Percentiles rank a stretch among this genome's conserved stretches.
Evolutionary conservation across 2,888 invertebrate genomes (phyloP).

Genomic region (Aleiodes leptofemur): DNA sequence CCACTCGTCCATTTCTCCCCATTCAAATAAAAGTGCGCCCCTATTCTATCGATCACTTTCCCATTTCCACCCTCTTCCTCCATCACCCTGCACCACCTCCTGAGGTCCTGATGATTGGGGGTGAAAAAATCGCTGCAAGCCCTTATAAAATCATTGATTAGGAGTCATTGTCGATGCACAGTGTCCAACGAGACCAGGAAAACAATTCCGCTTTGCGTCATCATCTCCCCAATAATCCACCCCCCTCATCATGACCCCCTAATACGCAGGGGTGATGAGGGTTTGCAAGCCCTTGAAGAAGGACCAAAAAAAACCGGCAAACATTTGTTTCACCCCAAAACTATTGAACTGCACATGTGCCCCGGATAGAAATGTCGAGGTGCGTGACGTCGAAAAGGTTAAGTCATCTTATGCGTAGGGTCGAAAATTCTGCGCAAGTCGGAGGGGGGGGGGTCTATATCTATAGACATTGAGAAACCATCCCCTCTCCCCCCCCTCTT

Average conservation of each 20-base stretch:
- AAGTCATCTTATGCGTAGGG: slow-evolving; percentile 63
- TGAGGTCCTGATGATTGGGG: slow-evolving; percentile 63
- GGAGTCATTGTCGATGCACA: slow-evolving; percentile 32
- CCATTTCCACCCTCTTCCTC: neutral
- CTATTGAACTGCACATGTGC: slow-evolving; percentile 54
- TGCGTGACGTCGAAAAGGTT: slow-evolving; percentile 72
- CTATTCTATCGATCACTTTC: slow-evolving; percentile 20
- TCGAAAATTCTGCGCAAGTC: slow-evolving; percentile 46
- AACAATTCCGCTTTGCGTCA: slow-evolving; percentile 23
- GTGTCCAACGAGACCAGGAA: slow-evolving; percentile 24
- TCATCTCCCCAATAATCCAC: slow-evolving; percentile 32
- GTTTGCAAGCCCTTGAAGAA: slow-evolving; percentile 67
- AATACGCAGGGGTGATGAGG: slow-evolving; percentile 66
- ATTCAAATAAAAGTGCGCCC: neutral
- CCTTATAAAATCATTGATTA: slow-evolving; percentile 53
- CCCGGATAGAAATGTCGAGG: slow-evolving; percentile 68
- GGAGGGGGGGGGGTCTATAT: neutral
- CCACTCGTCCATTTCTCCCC: neutral
- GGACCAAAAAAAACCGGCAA: slow-evolving; percentile 22
- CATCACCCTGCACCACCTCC: slow-evolving; percentile 37
- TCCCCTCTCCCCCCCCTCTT: neutral
- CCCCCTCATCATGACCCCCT: slow-evolving; percentile 63
- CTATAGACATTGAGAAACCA: no score
- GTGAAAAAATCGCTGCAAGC: slow-evolving; percentile 64
- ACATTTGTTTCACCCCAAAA: neutral